phyloP scores from a whole-genome alignment of 2,888 invertebrate species.

The Cheilosia variabilis region DNA sequence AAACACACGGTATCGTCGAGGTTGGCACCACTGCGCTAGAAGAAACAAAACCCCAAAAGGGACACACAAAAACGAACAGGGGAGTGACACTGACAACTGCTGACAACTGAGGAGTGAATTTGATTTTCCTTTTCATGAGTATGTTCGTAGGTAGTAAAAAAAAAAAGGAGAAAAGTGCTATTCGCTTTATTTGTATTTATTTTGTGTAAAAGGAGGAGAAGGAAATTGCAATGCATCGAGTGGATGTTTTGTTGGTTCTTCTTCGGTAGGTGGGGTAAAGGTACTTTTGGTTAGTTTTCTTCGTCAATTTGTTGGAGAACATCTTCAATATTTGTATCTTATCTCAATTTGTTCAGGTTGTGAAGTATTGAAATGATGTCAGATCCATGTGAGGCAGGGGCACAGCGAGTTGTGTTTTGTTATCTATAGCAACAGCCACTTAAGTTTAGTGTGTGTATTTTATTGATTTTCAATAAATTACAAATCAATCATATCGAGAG shows the following conservation, averaged over 20 bases:
- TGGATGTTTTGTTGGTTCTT: not conserved
- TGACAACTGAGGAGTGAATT: constrained; percentile 16
- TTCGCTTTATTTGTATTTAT: constrained; percentile 10
- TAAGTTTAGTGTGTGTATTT: constrained; percentile 49
- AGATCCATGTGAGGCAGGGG: not conserved
- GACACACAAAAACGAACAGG: not conserved
- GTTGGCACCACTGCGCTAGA: constrained; percentile 55
- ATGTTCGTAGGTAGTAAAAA: constrained; percentile 30
- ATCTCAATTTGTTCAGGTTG: constrained; percentile 41
- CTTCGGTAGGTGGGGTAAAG: not conserved
- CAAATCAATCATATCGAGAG: constrained; percentile 71
- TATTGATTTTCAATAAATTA: constrained; percentile 72
- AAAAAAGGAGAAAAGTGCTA: not conserved
- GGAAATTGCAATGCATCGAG: constrained; percentile 30
- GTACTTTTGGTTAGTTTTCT: constrained; percentile 41
- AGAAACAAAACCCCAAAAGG: constrained; percentile 19
- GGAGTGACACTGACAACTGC: not conserved
- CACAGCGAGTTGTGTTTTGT: constrained; percentile 13
- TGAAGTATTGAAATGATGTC: constrained; percentile 36
- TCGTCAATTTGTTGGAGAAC: constrained; percentile 46
- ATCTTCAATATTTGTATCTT: constrained; percentile 55
- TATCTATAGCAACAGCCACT: constrained; percentile 65
- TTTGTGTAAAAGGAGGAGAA: not conserved
- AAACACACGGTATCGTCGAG: constrained; percentile 34
- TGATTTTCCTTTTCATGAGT: constrained; percentile 31